A percentile compares a stretch with the other conserved stretches of the same genome.
phyloP scores from a whole-genome alignment of 2,797 vertebrate species.

The Oophaga sylvatica region DNA sequence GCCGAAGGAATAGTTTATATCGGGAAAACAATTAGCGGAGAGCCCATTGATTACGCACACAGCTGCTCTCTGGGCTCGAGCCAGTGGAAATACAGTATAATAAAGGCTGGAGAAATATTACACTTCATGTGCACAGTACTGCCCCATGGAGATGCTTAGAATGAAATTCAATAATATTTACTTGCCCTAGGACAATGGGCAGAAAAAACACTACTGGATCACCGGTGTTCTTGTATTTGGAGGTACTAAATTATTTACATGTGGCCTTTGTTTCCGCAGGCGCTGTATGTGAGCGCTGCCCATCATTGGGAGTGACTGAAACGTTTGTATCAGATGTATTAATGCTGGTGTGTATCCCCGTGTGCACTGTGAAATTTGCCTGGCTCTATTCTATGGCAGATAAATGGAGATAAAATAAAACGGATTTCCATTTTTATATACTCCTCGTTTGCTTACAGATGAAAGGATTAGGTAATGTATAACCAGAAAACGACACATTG shows the following conservation, averaged over 20 bases:
- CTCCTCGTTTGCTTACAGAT: no score
- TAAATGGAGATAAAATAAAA: background rate
- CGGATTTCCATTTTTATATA: no score
- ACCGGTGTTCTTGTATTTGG: background rate
- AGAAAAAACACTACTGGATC: background rate
- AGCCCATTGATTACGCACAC: slow-evolving; percentile 20
- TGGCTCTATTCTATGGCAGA: background rate
- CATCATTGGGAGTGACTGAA: background rate
- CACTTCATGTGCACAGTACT: background rate
- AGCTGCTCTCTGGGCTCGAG: background rate
- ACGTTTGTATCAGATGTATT: background rate
- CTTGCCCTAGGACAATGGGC: slow-evolving; percentile 9
- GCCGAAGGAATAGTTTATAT: slow-evolving; percentile 30
- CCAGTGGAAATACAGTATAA: slow-evolving; percentile 18
- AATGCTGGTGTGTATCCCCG: background rate
- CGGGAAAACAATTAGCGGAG: slow-evolving; percentile 42
- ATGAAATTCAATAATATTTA: background rate
- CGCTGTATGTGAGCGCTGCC: background rate
- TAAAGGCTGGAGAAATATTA: background rate
- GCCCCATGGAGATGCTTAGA: background rate
- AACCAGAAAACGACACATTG: no score
- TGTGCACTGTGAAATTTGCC: background rate
- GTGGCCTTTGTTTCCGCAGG: background rate
- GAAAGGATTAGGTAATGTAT: no score
- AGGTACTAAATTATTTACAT: background rate